A percentile compares a stretch with the other conserved stretches of the same genome.
These are phyloP conservation scores for Cyprinus carpio DNA, from an alignment of 2,113 vertebrate genomes.

Conservation along the genomic window DNA sequence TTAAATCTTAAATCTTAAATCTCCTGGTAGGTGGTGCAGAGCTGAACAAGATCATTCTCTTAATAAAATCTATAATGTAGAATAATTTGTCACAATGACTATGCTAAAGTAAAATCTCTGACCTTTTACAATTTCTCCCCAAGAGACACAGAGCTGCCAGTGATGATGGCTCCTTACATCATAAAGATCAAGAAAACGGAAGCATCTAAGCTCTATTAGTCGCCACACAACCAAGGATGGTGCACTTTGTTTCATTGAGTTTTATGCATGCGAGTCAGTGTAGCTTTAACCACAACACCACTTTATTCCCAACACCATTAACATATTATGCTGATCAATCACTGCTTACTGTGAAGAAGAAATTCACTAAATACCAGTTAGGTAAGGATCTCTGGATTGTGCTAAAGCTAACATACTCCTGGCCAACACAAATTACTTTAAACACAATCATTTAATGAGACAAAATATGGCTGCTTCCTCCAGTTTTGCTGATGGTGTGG, in stretches of 20 bases:
- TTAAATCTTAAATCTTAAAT: not conserved
- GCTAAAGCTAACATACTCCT: not conserved
- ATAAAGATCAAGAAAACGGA: not conserved
- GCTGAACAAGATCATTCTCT: not conserved
- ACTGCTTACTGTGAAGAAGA: not conserved
- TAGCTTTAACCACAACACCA: not conserved
- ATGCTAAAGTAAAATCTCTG: not conserved
- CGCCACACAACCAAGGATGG: not conserved
- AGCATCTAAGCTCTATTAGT: not conserved
- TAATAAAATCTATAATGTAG: not conserved
- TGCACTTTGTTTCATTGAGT: not conserved
- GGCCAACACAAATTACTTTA: not conserved
- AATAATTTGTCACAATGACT: not conserved
- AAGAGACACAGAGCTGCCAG: not conserved
- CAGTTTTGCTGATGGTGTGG: conserved; percentile 27
- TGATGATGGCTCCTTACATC: not conserved
- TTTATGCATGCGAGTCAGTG: not conserved
- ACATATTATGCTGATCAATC: not conserved
- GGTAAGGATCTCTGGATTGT: not conserved
- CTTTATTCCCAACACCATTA: not conserved
- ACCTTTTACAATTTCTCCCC: not conserved
- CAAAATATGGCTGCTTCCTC: conserved; percentile 31
- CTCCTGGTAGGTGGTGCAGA: not conserved
- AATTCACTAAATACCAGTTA: not conserved
- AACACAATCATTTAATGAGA: not conserved